Percentiles rank a stretch among this genome's conserved stretches.
These are phyloP conservation scores for Cynoglossus semilaevis DNA, from an alignment of 2,113 vertebrate species.

Conservation along the genomic window DNA sequence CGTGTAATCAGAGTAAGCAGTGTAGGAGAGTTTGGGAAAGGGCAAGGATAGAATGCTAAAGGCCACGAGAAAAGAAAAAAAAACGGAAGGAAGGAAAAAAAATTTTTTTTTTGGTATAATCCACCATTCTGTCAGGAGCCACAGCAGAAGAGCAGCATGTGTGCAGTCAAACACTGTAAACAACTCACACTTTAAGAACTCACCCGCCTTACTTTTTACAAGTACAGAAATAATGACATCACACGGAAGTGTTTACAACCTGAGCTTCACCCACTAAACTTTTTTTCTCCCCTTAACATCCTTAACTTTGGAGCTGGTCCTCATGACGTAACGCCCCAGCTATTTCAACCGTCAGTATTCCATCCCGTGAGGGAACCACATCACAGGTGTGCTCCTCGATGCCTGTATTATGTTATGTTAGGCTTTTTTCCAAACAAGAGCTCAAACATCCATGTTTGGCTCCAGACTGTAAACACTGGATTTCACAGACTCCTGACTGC, in stretches of 20 bases:
- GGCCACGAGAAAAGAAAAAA: slow-evolving; percentile 5
- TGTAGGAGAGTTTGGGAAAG: slow-evolving; percentile 38
- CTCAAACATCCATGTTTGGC: slow-evolving; percentile 58
- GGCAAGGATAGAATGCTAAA: slow-evolving; percentile 48
- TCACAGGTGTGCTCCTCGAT: slow-evolving; percentile 45
- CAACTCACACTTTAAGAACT: slow-evolving; percentile 29
- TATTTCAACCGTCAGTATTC: slow-evolving; percentile 22
- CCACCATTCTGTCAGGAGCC: slow-evolving; percentile 37
- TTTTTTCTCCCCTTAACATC: slow-evolving; percentile 3
- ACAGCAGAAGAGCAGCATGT: slow-evolving; percentile 14
- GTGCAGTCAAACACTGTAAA: slow-evolving; percentile 23
- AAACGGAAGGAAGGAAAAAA: slow-evolving; percentile 11
- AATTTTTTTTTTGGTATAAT: slow-evolving; percentile 15
- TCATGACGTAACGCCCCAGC: slow-evolving; percentile 51
- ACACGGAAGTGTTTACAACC: slow-evolving; percentile 15
- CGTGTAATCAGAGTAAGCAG: slow-evolving; percentile 45
- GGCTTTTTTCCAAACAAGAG: slow-evolving; percentile 60
- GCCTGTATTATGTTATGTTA: slow-evolving; percentile 38
- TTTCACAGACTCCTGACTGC: slow-evolving; percentile 16
- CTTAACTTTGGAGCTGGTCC: slow-evolving; percentile 17
- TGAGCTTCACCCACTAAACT: slow-evolving; percentile 24
- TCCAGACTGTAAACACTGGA: slow-evolving; percentile 12
- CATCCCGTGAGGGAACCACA: slow-evolving; percentile 20
- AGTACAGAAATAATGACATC: slow-evolving; percentile 25
- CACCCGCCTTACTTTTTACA: slow-evolving; percentile 32